Percentiles rank a stretch among this genome's conserved stretches.
These are phyloP conservation scores for Belonocnema kinseyi DNA, from an alignment of 1,140 invertebrate species.

Conservation along the genomic window DNA sequence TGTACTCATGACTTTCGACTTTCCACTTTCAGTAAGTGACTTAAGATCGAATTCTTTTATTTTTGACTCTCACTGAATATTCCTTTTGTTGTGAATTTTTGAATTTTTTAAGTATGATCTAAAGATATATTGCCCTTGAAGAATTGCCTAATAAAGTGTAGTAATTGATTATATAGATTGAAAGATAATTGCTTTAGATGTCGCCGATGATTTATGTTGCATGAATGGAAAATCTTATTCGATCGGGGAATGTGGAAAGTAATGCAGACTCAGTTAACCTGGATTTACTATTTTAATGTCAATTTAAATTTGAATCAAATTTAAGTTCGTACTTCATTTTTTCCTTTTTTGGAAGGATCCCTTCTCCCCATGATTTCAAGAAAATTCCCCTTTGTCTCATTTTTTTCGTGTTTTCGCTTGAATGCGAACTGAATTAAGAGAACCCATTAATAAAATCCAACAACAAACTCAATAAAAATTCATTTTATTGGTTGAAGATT, in stretches of 20 bases:
- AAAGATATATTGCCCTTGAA: background rate
- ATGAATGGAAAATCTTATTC: background rate
- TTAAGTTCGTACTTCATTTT: too few relatives aligned
- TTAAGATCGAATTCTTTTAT: background rate
- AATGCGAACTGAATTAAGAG: too few relatives aligned
- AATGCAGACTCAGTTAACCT: slow-evolving; percentile 8
- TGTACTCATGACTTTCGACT: background rate
- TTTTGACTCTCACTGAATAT: background rate
- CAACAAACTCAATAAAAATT: too few relatives aligned
- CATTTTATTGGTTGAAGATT: too few relatives aligned
- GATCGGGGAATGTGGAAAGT: slow-evolving; percentile 13
- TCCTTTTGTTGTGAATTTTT: background rate
- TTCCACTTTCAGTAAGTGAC: background rate
- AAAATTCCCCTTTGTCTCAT: too few relatives aligned
- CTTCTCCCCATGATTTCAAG: too few relatives aligned
- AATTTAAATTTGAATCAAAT: background rate
- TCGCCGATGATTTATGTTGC: background rate
- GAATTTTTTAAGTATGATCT: background rate
- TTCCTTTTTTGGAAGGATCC: too few relatives aligned
- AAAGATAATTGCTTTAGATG: slow-evolving; percentile 23
- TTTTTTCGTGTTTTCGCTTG: too few relatives aligned
- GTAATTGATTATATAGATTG: slow-evolving; percentile 10
- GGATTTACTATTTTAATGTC: slow-evolving; percentile 16
- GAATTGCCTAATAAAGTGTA: background rate
- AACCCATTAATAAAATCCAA: too few relatives aligned